Conservation (phyloP, 2,113 vertebrate genomes). For the Callaeas wilsoni region DNA sequence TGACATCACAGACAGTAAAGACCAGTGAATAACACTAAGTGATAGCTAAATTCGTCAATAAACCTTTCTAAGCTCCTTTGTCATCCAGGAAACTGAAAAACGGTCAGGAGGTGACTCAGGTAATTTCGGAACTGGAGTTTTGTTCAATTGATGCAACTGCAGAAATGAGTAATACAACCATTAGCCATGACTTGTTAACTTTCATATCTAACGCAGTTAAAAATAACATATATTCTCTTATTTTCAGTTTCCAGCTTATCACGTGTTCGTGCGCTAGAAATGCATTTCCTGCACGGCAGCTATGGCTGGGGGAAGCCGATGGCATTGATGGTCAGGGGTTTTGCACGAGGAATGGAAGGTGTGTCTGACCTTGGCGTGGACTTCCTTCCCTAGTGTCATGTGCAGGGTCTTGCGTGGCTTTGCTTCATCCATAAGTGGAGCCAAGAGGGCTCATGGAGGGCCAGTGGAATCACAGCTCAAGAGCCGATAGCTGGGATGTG, state of each 20-base stretch:
- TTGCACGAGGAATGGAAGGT: neutral
- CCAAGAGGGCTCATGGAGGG: neutral
- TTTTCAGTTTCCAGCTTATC: neutral
- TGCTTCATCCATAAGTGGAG: neutral
- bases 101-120: neutral
- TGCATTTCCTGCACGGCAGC: neutral
- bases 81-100: neutral
- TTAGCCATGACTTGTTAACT: neutral
- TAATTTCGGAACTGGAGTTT: neutral
- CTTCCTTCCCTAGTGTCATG: neutral
- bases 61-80: neutral
- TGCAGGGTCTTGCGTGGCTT: accelerated
- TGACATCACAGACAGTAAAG: conserved; percentile 12
- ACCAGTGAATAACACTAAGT: neutral
- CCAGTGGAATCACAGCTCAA: accelerated
- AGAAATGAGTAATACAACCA: neutral
- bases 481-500: neutral
- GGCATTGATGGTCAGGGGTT: neutral
- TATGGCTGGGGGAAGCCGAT: neutral
- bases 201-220: neutral
- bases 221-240: neutral
- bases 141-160: neutral
- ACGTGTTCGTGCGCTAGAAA: neutral
- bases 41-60: neutral
- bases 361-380: neutral